phyloP scores from a whole-genome alignment of 2,888 invertebrate genomes.

The Ochropleura leucogaster region DNA sequence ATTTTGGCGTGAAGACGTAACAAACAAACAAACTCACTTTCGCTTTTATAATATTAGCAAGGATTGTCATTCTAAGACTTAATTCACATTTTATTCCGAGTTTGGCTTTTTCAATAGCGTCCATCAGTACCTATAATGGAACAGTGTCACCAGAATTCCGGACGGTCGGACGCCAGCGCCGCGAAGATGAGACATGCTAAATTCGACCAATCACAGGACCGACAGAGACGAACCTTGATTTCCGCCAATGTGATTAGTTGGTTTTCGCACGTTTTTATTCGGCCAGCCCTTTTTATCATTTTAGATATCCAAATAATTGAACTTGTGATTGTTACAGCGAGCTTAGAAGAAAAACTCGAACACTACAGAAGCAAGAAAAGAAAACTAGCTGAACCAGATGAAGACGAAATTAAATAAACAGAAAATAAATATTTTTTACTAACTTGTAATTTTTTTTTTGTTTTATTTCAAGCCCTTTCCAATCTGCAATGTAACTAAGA shows the following conservation, averaged over 20 bases:
- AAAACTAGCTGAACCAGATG: constrained; percentile 73
- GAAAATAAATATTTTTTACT: constrained; percentile 11
- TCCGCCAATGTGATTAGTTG: not conserved
- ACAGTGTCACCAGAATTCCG: too few relatives aligned
- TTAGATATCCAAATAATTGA: not conserved
- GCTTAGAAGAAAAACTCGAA: constrained; percentile 94
- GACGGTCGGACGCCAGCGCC: too few relatives aligned
- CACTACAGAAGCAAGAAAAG: constrained; percentile 94
- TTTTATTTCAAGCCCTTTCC: constrained; percentile 3
- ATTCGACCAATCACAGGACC: too few relatives aligned
- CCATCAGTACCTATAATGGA: too few relatives aligned
- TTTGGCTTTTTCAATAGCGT: too few relatives aligned
- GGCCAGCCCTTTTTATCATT: not conserved
- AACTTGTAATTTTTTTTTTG: not conserved
- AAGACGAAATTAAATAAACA: constrained; percentile 20
- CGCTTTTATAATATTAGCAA: too few relatives aligned
- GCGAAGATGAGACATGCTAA: too few relatives aligned
- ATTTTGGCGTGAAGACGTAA: too few relatives aligned
- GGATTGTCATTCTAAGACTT: too few relatives aligned
- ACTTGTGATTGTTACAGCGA: constrained; percentile 91
- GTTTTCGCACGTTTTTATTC: not conserved
- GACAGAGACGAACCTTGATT: not conserved
- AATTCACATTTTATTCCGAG: too few relatives aligned
- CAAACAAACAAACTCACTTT: too few relatives aligned
- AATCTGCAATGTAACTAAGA: not conserved